Percentiles rank a stretch among this genome's conserved stretches.
Evolutionary conservation across 1,140 invertebrate species (phyloP).

Genomic region (Maniola jurtina): DNA sequence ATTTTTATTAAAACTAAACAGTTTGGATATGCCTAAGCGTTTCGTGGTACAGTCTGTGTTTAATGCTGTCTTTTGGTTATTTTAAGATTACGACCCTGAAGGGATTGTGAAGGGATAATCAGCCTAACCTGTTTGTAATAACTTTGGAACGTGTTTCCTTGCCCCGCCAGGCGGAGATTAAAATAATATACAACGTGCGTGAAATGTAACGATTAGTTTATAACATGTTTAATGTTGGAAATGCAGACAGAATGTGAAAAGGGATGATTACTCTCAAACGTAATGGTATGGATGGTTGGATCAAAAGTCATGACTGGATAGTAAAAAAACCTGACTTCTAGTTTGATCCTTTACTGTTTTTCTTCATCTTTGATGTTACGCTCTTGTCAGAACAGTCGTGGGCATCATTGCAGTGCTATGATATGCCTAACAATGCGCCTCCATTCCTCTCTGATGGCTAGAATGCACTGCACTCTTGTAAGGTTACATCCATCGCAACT

Average conservation of each 20-base stretch:
- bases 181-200: conserved; percentile 13
- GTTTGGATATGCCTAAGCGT: conserved; percentile 56
- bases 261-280: not conserved
- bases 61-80: conserved; percentile 54
- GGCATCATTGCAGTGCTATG: no score
- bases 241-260: not conserved
- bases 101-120: conserved; percentile 56
- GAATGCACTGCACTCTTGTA: no score
- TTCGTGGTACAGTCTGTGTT: conserved; percentile 51
- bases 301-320: not conserved
- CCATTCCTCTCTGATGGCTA: no score
- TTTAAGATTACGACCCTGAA: conserved; percentile 52
- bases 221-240: conserved; percentile 14
- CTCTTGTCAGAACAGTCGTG: no score
- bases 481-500: no score
- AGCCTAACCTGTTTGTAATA: conserved; percentile 45
- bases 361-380: no score
- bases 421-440: no score
- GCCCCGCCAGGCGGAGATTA: conserved; percentile 10
- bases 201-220: conserved; percentile 22
- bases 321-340: not conserved
- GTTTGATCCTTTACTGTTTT: no score
- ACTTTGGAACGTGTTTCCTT: conserved; percentile 32
- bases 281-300: not conserved
- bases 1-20: conserved; percentile 65